Conservation (phyloP, 1,140 invertebrate genomes). For the Cyclargus thomasi region DNA sequence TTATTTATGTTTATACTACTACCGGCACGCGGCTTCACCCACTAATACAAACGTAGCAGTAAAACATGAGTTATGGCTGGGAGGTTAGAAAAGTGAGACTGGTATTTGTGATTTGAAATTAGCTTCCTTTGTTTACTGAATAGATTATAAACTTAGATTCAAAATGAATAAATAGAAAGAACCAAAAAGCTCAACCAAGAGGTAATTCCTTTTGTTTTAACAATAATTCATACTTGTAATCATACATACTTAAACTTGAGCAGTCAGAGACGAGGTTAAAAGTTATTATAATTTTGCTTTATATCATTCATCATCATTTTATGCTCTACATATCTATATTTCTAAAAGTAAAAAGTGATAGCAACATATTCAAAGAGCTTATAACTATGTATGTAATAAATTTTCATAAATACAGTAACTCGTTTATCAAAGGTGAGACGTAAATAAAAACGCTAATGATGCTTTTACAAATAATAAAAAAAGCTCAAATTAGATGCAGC, state of each 20-base stretch:
- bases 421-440: not conserved
- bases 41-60: not conserved
- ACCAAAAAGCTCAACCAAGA: no score
- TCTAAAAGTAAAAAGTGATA: not conserved
- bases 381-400: not conserved
- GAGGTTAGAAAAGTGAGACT: not conserved
- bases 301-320: no score
- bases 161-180: no score
- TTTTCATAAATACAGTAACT: not conserved
- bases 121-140: no score
- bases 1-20: not conserved
- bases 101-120: no score
- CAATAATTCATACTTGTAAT: no score
- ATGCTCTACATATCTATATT: no score
- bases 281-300: no score
- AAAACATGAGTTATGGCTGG: not conserved
- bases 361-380: not conserved
- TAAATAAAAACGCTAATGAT: conserved; percentile 15
- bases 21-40: not conserved
- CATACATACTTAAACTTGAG: no score
- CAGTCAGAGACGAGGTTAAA: no score
- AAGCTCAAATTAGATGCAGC: conserved; percentile 31
- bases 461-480: conserved; percentile 13
- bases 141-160: no score
- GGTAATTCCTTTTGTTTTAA: no score